Conservation (phyloP, 2,888 invertebrate species). For the Leucania comma region DNA sequence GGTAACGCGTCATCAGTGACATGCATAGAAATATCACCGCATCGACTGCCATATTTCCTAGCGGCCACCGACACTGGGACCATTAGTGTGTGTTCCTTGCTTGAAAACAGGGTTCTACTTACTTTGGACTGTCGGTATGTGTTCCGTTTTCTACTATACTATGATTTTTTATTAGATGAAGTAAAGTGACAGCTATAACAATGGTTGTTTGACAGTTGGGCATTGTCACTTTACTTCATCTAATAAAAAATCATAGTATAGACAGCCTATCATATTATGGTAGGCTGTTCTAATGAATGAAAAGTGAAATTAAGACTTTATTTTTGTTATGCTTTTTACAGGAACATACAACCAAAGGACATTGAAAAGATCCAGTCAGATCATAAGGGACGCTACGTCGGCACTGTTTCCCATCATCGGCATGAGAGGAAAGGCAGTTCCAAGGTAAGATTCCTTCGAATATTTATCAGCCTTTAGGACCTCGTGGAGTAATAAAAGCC, state of each 20-base stretch:
- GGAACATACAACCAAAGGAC: constrained; percentile 69
- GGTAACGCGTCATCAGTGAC: constrained; percentile 80
- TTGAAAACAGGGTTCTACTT: constrained; percentile 80
- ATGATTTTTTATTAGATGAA: too few relatives aligned
- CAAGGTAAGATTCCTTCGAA: constrained; percentile 52
- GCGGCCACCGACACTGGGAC: constrained; percentile 83
- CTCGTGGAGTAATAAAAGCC: too few relatives aligned
- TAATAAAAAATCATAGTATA: too few relatives aligned
- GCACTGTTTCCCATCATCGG: constrained; percentile 58
- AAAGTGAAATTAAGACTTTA: too few relatives aligned
- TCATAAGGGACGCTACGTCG: constrained; percentile 77
- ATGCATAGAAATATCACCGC: constrained; percentile 75
- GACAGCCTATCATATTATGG: too few relatives aligned
- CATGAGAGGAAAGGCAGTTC: constrained; percentile 18
- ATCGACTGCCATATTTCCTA: constrained; percentile 77
- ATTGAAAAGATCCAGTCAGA: constrained; percentile 75
- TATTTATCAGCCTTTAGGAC: background rate
- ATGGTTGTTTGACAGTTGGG: too few relatives aligned
- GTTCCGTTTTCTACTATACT: background rate
- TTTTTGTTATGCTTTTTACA: constrained; percentile 49
- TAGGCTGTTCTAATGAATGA: too few relatives aligned
- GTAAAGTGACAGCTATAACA: too few relatives aligned
- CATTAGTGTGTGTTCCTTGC: constrained; percentile 79
- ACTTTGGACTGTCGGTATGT: constrained; percentile 83
- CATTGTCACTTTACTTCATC: too few relatives aligned